Conservation (phyloP, 2,888 invertebrate species). For the Lasioglossum lativentre region DNA sequence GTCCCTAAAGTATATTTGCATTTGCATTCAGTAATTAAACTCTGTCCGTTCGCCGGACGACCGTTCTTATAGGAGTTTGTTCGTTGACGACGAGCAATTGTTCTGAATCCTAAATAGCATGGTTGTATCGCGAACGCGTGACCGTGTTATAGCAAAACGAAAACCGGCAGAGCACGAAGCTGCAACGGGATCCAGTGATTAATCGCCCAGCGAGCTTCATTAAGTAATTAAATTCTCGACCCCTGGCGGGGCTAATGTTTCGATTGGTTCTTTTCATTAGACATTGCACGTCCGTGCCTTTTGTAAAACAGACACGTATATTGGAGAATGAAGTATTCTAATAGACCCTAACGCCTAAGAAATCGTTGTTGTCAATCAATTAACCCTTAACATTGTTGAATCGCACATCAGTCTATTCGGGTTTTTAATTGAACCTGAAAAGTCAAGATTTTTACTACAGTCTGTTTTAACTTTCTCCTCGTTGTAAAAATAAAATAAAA, state of each 20-base stretch:
- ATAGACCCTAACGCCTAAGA: neutral
- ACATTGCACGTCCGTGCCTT: neutral
- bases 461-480: neutral
- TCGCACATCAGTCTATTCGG: neutral
- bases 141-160: conserved; percentile 67
- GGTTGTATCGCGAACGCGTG: conserved; percentile 48
- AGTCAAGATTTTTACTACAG: neutral
- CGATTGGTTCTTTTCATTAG: conserved; percentile 12
- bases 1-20: conserved; percentile 80
- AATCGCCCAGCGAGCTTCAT: conserved; percentile 67
- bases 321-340: neutral
- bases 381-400: neutral
- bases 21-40: conserved; percentile 82
- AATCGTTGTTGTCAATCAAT: neutral
- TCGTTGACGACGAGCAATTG: conserved; percentile 71
- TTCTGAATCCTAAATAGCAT: conserved; percentile 65
- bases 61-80: conserved; percentile 76
- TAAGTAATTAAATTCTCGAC: conserved; percentile 73
- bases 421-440: neutral
- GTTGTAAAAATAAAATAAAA: neutral
- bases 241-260: conserved; percentile 8
- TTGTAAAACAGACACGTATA: neutral
- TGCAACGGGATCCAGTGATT: conserved; percentile 61
- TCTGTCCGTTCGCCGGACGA: conserved; percentile 60
- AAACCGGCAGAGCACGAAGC: conserved; percentile 56